Percentiles rank a stretch among this genome's conserved stretches.
Evolutionary conservation across 2,888 invertebrate species (phyloP).

Genomic region (Coenonympha arcania): DNA sequence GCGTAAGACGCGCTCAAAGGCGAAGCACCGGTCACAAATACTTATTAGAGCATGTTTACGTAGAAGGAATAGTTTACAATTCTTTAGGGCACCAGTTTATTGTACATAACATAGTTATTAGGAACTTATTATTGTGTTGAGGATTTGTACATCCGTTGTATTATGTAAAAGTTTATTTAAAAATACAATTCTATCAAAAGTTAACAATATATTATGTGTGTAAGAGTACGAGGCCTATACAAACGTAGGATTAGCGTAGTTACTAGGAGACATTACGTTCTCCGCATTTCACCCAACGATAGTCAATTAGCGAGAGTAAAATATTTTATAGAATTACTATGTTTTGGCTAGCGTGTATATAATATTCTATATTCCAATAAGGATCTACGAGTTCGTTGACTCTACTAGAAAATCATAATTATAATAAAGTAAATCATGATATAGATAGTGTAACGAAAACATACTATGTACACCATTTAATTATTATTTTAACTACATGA

Average conservation of each 20-base stretch:
- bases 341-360: conserved; percentile 55
- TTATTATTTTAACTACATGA: conserved; percentile 45
- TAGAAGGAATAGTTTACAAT: conserved; percentile 14
- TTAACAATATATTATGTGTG: conserved; percentile 46
- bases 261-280: conserved; percentile 53
- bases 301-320: conserved; percentile 71
- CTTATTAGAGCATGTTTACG: conserved; percentile 5
- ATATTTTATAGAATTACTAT: conserved; percentile 63
- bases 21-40: conserved; percentile 21
- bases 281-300: conserved; percentile 72
- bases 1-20: conserved; percentile 1
- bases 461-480: conserved; percentile 46
- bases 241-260: conserved; percentile 55
- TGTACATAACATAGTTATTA: conserved; percentile 64
- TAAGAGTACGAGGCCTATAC: conserved; percentile 52
- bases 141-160: conserved; percentile 68
- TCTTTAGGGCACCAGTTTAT: conserved; percentile 46
- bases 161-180: conserved; percentile 69
- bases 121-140: conserved; percentile 56
- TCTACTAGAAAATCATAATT: conserved; percentile 33
- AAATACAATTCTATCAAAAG: conserved; percentile 46
- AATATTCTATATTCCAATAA: conserved; percentile 41
- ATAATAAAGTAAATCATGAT: conserved; percentile 31
- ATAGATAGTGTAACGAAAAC: conserved; percentile 42
- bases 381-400: conserved; percentile 31